Evolutionary conservation across 2,113 vertebrate genomes (phyloP), one percentile per base, ranked within the genome.

Genomic region (Gadus chalcogrammus): DNA sequence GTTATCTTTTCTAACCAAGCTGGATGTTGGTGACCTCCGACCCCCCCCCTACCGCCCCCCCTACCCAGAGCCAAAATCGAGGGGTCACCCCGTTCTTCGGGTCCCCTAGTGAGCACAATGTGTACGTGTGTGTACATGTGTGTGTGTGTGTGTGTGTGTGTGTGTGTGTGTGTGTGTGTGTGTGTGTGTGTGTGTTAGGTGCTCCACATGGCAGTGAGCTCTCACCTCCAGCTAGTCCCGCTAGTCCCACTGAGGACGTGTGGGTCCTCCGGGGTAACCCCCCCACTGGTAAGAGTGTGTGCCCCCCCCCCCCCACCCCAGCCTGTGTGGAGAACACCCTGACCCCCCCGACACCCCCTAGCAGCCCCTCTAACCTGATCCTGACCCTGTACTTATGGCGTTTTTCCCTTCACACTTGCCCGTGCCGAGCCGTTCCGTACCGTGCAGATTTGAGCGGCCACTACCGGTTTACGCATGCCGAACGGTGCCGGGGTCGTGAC

Each of bases 221-320:
- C 76, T 79, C 86, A 80, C 68, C 74, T 84, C 81, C 85, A 79
- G 82, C 81, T 87, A 84, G 83, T 82, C 84, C 87, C 81, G 77
- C 82, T 87, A 88, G 76, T 79, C 76, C 87, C 74, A 78, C 76
- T 88, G 87, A 89, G 85, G 90, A 92, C 78, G 87, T 92, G 78
- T 93, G 92, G 92, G 90, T 92, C 81, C 91, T 93, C 82, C 91
- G 91, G 87, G 89, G 82, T 60, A 83, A 87, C 68, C 85, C 88
- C 68, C 85, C 88, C 76, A 74, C 80, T 81, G 92, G 92, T 93
- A 93, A 92, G 92, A 88, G 79, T 80, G 84, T 88, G 73, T 84
- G 81, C 42, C 62, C 82, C 74, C n/a, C 17, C 8, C 17, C 55
- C 55, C 55, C 55, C 55, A 58, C 9, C 55, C n/a, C 55, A 42